Evolutionary conservation across 2,797 vertebrate species (phyloP).

Genomic region (Salmo trutta): DNA sequence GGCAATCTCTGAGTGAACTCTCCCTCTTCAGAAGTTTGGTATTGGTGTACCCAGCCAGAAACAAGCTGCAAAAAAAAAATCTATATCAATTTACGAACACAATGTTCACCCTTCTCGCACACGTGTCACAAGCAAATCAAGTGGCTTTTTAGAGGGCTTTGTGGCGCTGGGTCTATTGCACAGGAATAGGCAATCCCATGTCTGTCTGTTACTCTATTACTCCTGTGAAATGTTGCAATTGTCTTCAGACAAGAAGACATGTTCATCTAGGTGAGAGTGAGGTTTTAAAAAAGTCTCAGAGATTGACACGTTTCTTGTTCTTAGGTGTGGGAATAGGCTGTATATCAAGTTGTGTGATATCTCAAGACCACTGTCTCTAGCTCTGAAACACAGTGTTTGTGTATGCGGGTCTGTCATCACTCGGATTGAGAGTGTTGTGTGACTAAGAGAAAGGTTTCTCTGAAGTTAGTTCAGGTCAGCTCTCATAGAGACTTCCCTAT

Average conservation of each 20-base stretch:
- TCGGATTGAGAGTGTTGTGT: neutral
- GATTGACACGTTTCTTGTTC: neutral
- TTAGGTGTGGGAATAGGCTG: too few relatives aligned
- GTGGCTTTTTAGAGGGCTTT: slow-evolving; percentile 17
- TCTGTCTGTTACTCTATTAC: neutral
- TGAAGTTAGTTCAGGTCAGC: neutral
- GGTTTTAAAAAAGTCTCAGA: neutral
- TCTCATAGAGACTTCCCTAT: slow-evolving; percentile 1
- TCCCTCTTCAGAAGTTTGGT: slow-evolving; percentile 30
- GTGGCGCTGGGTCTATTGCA: neutral
- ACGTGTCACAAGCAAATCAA: slow-evolving; percentile 29
- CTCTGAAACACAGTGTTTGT: neutral
- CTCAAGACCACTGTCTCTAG: neutral
- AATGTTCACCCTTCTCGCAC: slow-evolving; percentile 41
- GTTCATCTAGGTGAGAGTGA: neutral
- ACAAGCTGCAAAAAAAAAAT: slow-evolving; percentile 50
- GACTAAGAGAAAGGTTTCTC: neutral
- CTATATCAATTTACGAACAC: slow-evolving; percentile 70
- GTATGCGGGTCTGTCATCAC: neutral
- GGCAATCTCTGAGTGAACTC: slow-evolving; percentile 58
- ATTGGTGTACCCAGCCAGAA: slow-evolving; percentile 61
- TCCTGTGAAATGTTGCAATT: neutral
- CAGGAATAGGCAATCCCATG: neutral
- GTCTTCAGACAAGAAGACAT: neutral
- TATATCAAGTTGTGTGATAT: neutral